A percentile compares a stretch with the other conserved stretches of the same genome.
These are phyloP conservation scores for Enteromius trimaculatus DNA, from an alignment of 2,797 vertebrate genomes.

Conservation along the genomic window DNA sequence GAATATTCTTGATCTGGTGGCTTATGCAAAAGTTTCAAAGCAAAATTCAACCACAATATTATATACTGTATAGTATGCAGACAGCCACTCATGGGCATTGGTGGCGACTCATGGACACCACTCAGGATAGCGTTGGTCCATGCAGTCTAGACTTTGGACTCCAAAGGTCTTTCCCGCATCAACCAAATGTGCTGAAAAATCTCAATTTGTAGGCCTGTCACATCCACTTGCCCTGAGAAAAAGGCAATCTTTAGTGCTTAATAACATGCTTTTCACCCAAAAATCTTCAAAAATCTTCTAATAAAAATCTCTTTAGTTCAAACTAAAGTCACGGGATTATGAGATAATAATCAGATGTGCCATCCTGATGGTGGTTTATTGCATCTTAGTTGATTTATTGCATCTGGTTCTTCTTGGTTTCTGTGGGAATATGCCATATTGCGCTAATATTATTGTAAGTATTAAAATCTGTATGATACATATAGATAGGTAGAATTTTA, in stretches of 20 bases:
- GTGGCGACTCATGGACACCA: conserved; percentile 28
- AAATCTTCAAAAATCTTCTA: neutral
- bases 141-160: conserved; percentile 57
- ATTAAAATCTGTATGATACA: neutral
- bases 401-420: neutral
- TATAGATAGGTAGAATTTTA: neutral
- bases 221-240: neutral
- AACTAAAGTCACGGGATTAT: neutral
- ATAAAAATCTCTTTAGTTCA: neutral
- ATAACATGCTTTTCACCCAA: neutral
- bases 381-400: neutral
- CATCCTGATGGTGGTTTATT: neutral
- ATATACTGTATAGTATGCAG: neutral
- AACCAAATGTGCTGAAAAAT: conserved; percentile 59
- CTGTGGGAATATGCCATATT: neutral
- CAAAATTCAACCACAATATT: neutral
- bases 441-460: neutral
- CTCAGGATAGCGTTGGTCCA: conserved; percentile 69
- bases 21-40: neutral
- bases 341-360: neutral
- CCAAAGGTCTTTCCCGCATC: conserved; percentile 46
- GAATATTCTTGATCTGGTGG: neutral
- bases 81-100: neutral
- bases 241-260: neutral
- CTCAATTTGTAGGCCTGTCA: conserved; percentile 36